A percentile compares a stretch with the other conserved stretches of the same genome.
These are phyloP conservation scores for Omphaloscelis lunosa DNA, from an alignment of 2,888 invertebrate genomes.

Conservation along the genomic window DNA sequence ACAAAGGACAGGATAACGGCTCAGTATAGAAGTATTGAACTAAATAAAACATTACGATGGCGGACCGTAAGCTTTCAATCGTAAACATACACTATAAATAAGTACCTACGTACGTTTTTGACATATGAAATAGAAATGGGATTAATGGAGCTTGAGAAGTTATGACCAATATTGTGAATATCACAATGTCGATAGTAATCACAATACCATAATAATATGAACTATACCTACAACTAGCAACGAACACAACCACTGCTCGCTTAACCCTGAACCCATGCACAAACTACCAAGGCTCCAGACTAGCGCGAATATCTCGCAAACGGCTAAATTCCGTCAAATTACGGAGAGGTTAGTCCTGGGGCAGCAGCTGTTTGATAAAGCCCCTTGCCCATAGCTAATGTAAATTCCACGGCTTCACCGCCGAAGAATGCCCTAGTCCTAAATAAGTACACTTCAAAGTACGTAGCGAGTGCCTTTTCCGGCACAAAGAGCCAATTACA, in stretches of 20 bases:
- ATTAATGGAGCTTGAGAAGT: slow-evolving; percentile 34
- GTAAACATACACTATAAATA: slow-evolving; percentile 39
- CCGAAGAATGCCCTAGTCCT: slow-evolving; percentile 66
- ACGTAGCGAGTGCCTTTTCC: slow-evolving; percentile 66
- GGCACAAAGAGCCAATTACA: slow-evolving; percentile 68
- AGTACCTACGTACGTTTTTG: slow-evolving; percentile 24
- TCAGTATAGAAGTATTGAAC: slow-evolving; percentile 40
- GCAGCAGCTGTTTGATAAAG: slow-evolving; percentile 67
- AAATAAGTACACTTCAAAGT: slow-evolving; percentile 69
- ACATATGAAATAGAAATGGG: slow-evolving; percentile 31
- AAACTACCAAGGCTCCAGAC: slow-evolving; percentile 4
- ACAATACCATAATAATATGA: neutral
- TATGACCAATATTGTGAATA: slow-evolving; percentile 22
- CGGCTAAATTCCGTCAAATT: slow-evolving; percentile 61
- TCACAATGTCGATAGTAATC: neutral
- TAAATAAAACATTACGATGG: slow-evolving; percentile 42
- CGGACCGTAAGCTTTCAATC: slow-evolving; percentile 36
- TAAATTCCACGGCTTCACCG: slow-evolving; percentile 66
- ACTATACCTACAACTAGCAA: neutral
- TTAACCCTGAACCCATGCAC: neutral
- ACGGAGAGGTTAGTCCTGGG: slow-evolving; percentile 61
- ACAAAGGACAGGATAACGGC: slow-evolving; percentile 43
- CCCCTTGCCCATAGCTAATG: slow-evolving; percentile 61
- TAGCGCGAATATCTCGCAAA: slow-evolving; percentile 24
- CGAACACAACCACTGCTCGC: neutral